Base-by-base conservation (phyloP, 2,888 invertebrate species). In the Eupithecia insigniata region DNA sequence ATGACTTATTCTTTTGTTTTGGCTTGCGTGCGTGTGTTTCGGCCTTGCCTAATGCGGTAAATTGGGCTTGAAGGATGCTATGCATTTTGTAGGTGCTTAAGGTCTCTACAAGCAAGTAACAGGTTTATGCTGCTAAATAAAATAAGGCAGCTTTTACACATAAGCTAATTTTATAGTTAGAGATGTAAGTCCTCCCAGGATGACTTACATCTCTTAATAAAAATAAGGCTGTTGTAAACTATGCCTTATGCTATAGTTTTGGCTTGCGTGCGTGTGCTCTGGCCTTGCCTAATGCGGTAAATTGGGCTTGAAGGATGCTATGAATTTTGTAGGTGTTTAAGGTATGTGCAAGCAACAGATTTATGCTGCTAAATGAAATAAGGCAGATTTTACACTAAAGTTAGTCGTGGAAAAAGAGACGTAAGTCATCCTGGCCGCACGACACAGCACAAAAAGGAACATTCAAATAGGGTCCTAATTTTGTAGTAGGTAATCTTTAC, bases 31-130 rank as follows among this genome's bases (percentile, higher is more conserved):
- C 80, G 83, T 84, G 84, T 84, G 83, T 87, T 79, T 78, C 89
- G 91, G 84, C 92, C 92, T 92, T 92, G 91, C 77, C 75, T 89
- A 89, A 92, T 82, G 82, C 82, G 85, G 76, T 84, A 88, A 90
- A 92, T 91, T 86, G 85, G 84, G 91, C 90, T 89, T 91, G 91
- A 90, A 90, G 87, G 87, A 85, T 84, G 77, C 79, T 81, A 81
- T 73, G 74, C 72, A 75, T 77, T 75, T 26, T 62, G 10, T 61
- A 8, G 14, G 36, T 30, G 8, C 18, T 18, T 60, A 18, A 18
- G 36, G 26, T 36, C 14, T 1, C 32, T 34, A 4, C 36, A 39
- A 36, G 22, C 64, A 39, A 14, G 36, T 36, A 34, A 36, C 64
- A 22, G 1, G n/a, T 30, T 12, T 8, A 10, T 10, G 34, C 1